Percentiles rank a stretch among this genome's conserved stretches.
phyloP scores from a whole-genome alignment of 2,113 vertebrate species.

The Centropus unirufus region DNA sequence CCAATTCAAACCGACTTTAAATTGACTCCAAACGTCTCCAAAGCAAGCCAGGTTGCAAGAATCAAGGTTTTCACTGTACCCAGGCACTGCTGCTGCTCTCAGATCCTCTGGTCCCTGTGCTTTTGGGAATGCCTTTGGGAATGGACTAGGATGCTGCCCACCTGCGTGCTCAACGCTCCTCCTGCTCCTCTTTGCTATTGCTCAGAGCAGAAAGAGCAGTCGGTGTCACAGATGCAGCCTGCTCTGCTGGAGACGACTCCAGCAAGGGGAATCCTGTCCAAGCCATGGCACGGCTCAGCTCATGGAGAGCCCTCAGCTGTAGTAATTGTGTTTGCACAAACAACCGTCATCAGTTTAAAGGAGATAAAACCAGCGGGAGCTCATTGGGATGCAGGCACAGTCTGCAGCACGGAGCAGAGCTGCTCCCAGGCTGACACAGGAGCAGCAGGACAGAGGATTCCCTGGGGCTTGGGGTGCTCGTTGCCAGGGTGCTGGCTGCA shows the following conservation, averaged over 20 bases:
- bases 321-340: background rate
- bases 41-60: background rate
- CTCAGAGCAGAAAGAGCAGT: accelerated
- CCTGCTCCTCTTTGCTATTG: background rate
- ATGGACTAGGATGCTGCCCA: background rate
- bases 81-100: background rate
- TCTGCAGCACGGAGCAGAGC: background rate
- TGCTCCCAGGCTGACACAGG: background rate
- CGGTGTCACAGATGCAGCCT: background rate
- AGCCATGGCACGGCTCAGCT: background rate
- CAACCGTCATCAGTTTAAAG: background rate
- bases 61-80: background rate
- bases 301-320: background rate
- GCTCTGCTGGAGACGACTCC: background rate
- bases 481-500: background rate
- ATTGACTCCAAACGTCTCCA: background rate
- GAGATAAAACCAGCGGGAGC: background rate
- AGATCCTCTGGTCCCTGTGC: accelerated
- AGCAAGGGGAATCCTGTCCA: background rate
- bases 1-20: too few relatives aligned
- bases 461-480: background rate
- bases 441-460: background rate
- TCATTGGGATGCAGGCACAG: background rate
- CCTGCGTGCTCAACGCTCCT: background rate
- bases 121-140: background rate